A percentile compares a stretch with the other conserved stretches of the same genome.
Evolutionary conservation across 2,888 invertebrate genomes (phyloP).

Genomic region (Noctua janthina): DNA sequence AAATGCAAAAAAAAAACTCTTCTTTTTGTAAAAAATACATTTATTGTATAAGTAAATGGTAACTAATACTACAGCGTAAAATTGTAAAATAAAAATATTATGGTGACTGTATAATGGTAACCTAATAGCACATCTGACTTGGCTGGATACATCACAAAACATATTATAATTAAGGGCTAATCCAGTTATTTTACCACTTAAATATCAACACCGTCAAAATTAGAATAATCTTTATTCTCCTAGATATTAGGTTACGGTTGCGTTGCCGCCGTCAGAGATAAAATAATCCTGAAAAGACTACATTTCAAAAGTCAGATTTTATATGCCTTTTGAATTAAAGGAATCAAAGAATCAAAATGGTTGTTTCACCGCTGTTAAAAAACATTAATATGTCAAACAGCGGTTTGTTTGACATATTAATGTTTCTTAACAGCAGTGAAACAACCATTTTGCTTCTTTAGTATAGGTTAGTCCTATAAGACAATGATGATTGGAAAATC

Average conservation of each 20-base stretch:
- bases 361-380: too few relatives aligned
- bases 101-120: not conserved
- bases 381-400: too few relatives aligned
- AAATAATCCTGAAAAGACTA: not conserved
- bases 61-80: slow-evolving; percentile 5
- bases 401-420: not conserved
- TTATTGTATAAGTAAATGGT: slow-evolving; percentile 18
- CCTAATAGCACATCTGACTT: not conserved
- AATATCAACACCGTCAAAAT: not conserved
- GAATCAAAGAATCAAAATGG: not conserved
- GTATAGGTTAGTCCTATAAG: not conserved
- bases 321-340: not conserved
- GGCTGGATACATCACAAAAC: not conserved
- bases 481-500: not conserved
- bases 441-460: not conserved
- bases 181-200: not conserved
- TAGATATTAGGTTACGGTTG: not conserved
- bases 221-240: too few relatives aligned
- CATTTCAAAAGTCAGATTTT: not conserved
- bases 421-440: not conserved
- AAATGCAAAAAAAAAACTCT: not conserved
- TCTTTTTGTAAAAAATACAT: slow-evolving; percentile 1
- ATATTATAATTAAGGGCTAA: not conserved
- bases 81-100: not conserved
- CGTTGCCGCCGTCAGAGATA: not conserved